Base-by-base conservation (phyloP, 2,888 invertebrate species). In the Melieria omissa region DNA sequence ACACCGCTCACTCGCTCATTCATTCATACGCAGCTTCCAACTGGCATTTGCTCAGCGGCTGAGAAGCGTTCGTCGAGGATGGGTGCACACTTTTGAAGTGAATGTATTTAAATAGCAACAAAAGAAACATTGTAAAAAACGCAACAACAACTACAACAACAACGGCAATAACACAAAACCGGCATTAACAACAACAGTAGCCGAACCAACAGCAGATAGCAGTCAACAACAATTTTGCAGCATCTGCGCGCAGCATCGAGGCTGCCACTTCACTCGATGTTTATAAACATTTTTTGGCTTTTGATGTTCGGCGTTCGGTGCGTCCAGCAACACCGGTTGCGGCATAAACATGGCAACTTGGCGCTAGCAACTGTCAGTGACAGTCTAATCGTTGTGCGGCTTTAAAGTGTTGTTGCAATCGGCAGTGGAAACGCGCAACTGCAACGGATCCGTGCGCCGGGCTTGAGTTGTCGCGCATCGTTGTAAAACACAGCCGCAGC, bases 381-480 rank as follows among this genome's bases (percentile, higher is more conserved):
- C 77, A 78, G 75, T 75, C 75, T 64, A 75, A 75, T 73, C 76
- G 65, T 74, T 65, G 68, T 71, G 62, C 41, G 69, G 62, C 66
- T 70, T 58, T 47, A 68, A 74, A 68, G 70, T 70, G 70, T 57
- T 61, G 58, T 54, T 65, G 45, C 47, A 54, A 41, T 41, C 12
- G 52, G n/a, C 12, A 45, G 29, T 44, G 3, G 16, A 6, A 54
- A 63, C 6, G 9, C 41, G 44, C 44, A 44, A 41, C 44, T 16
- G n/a, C 49, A 14, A 44, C 8, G 49, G 8, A 14, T 8, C 10
- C 42, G 49, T 47, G 12, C 45, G 14, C 16, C n/a, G 46, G 16
- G 16, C 16, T 46, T 41, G 8, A 10, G 16, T 10, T n/a, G 3
- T 14, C 14, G 29, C 45, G 57, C 41, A 29, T 16, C 4, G 55